Percentiles rank a stretch among this genome's conserved stretches.
Conservation (phyloP, 2,888 invertebrate species). For the Pyralis farinalis region DNA sequence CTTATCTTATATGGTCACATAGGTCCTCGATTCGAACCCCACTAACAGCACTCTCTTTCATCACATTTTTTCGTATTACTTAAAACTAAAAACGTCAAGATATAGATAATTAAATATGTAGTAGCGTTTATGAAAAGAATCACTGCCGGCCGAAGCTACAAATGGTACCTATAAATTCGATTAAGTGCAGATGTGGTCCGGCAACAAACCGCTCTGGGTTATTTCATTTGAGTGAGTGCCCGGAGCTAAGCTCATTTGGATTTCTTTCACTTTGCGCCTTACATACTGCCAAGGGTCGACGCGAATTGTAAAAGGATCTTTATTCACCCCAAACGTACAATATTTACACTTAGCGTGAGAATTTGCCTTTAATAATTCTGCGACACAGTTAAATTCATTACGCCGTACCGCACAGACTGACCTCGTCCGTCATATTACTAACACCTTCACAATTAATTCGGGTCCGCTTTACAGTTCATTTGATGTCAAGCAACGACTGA, state of each 20-base stretch:
- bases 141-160: neutral
- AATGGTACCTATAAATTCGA: neutral
- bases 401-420: constrained; percentile 17
- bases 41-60: too few species aligned
- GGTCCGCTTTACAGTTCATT: constrained; percentile 17
- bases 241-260: constrained; percentile 4
- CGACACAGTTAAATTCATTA: neutral
- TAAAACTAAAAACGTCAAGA: too few species aligned
- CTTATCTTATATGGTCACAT: too few species aligned
- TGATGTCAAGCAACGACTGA: constrained; percentile 14
- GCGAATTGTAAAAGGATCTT: neutral
- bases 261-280: neutral
- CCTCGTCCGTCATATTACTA: constrained; percentile 10
- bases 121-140: neutral
- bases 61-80: too few species aligned
- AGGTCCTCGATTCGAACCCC: too few species aligned
- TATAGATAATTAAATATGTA: too few species aligned
- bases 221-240: constrained; percentile 6
- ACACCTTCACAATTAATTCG: constrained; percentile 17
- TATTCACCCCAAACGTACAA: neutral
- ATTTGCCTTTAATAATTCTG: neutral
- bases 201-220: constrained; percentile 1
- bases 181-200: constrained; percentile 1
- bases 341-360: neutral
- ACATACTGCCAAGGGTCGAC: neutral